Evolutionary conservation across 2,797 vertebrate species (phyloP).

Genomic region (Adelosebastes latens): DNA sequence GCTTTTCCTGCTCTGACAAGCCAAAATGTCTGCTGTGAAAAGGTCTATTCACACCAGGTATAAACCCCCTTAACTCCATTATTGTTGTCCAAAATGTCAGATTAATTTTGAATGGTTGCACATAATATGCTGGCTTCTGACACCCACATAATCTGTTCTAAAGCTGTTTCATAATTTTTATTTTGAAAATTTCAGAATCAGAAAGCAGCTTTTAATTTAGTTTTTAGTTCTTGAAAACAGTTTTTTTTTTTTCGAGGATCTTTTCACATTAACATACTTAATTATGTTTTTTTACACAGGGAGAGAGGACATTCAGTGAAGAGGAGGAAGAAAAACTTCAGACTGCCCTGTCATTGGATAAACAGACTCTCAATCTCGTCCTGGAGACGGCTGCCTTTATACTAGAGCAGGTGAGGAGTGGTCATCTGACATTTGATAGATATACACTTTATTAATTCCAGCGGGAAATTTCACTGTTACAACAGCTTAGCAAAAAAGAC

Average conservation of each 20-base stretch:
- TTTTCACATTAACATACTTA: neutral
- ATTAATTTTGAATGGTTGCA: neutral
- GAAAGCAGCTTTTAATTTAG: neutral
- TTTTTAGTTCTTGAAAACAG: neutral
- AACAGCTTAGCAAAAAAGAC: no score
- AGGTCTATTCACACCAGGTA: neutral
- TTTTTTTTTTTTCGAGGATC: neutral
- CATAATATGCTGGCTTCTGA: neutral
- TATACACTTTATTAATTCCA: no score
- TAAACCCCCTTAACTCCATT: neutral
- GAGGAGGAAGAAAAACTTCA: slow-evolving; percentile 96
- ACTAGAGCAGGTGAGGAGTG: slow-evolving; percentile 89
- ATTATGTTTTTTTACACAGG: slow-evolving; percentile 71
- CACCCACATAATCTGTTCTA: neutral
- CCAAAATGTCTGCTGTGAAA: neutral
- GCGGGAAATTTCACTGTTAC: no score
- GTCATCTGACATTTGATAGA: neutral
- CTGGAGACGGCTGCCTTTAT: slow-evolving; percentile 93
- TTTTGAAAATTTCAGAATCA: neutral
- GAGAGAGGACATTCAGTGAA: slow-evolving; percentile 92
- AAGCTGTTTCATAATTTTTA: neutral
- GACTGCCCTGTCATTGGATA: slow-evolving; percentile 90
- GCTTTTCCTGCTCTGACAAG: neutral
- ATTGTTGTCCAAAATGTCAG: neutral
- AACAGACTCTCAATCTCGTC: slow-evolving; percentile 89